These are phyloP conservation scores for Tachysurus vachellii DNA, from an alignment of 2,113 vertebrate species.

Conservation along the genomic window DNA sequence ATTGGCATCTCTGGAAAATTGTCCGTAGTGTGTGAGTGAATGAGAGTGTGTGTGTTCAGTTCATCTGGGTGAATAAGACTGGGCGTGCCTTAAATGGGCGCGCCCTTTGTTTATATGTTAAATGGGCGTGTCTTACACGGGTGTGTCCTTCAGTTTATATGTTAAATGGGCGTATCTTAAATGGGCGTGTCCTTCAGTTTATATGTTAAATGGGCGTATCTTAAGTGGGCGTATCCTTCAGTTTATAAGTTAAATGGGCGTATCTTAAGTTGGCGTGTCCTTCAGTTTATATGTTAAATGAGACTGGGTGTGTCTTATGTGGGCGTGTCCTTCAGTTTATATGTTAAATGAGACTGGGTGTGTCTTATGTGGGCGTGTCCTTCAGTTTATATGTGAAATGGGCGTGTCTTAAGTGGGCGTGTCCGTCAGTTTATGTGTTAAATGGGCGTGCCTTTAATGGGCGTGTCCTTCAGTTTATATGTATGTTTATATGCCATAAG, in stretches of 20 bases:
- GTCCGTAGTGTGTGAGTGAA: too few species aligned
- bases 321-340: background rate
- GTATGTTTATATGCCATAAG: too few species aligned
- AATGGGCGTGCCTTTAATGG: background rate
- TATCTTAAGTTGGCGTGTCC: background rate
- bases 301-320: background rate
- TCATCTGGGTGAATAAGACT: background rate
- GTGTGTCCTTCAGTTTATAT: background rate
- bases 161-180: background rate
- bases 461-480: background rate
- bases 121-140: background rate
- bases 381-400: background rate
- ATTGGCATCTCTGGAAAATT: too few species aligned
- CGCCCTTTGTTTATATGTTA: background rate
- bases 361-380: background rate
- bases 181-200: background rate
- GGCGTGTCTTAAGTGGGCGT: background rate
- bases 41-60: background rate
- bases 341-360: background rate
- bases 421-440: background rate
- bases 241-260: background rate
- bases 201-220: background rate
- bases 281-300: background rate
- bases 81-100: background rate
- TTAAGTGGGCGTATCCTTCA: background rate